Evolutionary conservation across 2,113 vertebrate genomes (phyloP), one percentile per base, ranked within the genome.

Genomic region (Sander vitreus): DNA sequence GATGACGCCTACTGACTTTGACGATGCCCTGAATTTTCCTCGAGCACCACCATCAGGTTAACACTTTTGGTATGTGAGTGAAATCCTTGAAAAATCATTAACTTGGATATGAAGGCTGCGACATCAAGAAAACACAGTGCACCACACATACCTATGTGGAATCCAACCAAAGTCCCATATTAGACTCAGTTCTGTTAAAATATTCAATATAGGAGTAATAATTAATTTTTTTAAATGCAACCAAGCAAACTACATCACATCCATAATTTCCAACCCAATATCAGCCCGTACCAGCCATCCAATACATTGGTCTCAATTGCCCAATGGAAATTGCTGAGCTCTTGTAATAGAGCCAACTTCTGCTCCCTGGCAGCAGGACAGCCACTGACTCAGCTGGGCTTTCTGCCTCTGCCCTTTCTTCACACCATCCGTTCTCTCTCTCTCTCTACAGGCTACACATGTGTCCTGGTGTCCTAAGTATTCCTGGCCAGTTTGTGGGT

Each of bases 401-500:
- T 30, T 71, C 36, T 69, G 54, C 45, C 53, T 80, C 69, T 70
- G 55, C 53, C 54, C 57, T 60, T 15, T 73, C 14, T 39, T 47
- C 19, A 27, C 45, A 53, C 36, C 67, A 3, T 19, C 57, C 43
- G 68, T 33, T 50, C 9, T 33, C 79, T 50, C 60, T 50, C 60
- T 50, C 60, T 60, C 47, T 84, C 80, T 50, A 0, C 72, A 60
- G 64, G 59, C 81, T 51, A n/a, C 60, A 48, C 65, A 78, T 21
- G 59, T 80, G 53, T 78, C 30, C 30, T 18, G 18, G 14, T 16
- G 12, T 23, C 39, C 47, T 89, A 67, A 58, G 63, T 74, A 73
- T 85, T 86, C 60, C 47, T 16, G 67, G 45, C 70, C 47, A 14
- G 60, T 77, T 81, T 84, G 59, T 45, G 72, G 51, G 18, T 54